A percentile compares a stretch with the other conserved stretches of the same genome.
Conservation (phyloP, 2,113 vertebrate genomes). For the Corydoras maculifer region DNA sequence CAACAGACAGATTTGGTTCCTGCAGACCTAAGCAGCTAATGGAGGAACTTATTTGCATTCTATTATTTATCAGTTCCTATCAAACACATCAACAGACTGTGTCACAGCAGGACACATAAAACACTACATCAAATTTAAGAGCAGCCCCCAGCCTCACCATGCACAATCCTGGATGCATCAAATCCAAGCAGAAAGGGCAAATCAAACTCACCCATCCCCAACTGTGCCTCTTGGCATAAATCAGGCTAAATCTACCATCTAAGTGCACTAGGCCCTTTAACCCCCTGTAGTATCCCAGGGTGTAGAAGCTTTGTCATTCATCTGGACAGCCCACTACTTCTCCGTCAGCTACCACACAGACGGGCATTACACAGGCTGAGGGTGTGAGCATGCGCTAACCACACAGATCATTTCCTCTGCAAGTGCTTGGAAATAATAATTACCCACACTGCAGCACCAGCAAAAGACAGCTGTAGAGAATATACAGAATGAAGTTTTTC, state of each 20-base stretch:
- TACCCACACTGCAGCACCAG: not conserved
- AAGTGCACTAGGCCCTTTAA: conserved; percentile 8
- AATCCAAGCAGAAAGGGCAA: conserved; percentile 40
- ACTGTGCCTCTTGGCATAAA: conserved; percentile 51
- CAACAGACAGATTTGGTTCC: conserved; percentile 12
- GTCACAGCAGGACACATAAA: conserved; percentile 17
- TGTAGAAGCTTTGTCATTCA: not conserved
- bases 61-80: conserved; percentile 28
- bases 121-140: conserved; percentile 18
- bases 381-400: conserved; percentile 22
- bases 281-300: not conserved
- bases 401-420: conserved; percentile 9
- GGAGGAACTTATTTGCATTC: conserved; percentile 32
- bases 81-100: conserved; percentile 24
- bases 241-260: conserved; percentile 52
- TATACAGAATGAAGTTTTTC: not conserved
- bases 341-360: conserved; percentile 50
- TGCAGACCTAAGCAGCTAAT: conserved; percentile 21
- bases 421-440: conserved; percentile 26
- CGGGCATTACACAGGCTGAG: conserved; percentile 51
- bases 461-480: conserved; percentile 5
- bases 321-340: conserved; percentile 30
- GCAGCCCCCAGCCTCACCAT: not conserved
- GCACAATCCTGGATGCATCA: conserved; percentile 1
- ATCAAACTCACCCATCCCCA: conserved; percentile 59